Conservation (phyloP, 2,113 vertebrate genomes). For the Gasterosteus aculeatus region DNA sequence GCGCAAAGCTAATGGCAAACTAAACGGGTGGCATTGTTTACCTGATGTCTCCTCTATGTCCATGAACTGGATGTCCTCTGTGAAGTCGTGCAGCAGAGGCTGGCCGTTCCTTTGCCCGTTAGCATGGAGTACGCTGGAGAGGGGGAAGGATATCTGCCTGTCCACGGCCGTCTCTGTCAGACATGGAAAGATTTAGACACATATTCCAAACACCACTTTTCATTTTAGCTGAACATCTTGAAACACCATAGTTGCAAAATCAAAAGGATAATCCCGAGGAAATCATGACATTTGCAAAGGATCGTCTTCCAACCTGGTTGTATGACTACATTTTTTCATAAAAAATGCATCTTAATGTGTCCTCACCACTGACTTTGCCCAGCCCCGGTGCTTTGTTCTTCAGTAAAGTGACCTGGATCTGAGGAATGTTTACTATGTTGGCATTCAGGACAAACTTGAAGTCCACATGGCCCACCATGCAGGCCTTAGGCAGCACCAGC, state of each 20-base stretch:
- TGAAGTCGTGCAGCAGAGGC: conserved; percentile 87
- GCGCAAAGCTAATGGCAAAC: not conserved
- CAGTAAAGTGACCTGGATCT: conserved; percentile 97
- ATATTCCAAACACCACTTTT: not conserved
- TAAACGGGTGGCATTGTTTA: not conserved
- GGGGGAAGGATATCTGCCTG: conserved; percentile 94
- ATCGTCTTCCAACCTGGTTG: not conserved
- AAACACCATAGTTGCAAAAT: not conserved
- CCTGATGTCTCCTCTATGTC: conserved; percentile 94
- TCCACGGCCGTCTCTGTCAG: conserved; percentile 93
- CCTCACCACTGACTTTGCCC: conserved; percentile 96
- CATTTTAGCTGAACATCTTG: not conserved
- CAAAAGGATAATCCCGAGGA: not conserved
- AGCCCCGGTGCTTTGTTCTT: conserved; percentile 98
- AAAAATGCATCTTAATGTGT: not conserved
- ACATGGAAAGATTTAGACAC: not conserved
- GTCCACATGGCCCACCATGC: conserved; percentile 99
- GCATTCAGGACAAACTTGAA: conserved; percentile 98
- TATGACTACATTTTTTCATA: not conserved
- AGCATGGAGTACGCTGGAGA: conserved; percentile 89
- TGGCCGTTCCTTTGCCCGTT: conserved; percentile 94
- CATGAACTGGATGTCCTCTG: conserved; percentile 97
- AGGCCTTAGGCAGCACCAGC: conserved; percentile 96
- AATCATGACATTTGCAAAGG: not conserved
- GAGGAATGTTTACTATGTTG: conserved; percentile 97